phyloP scores from a whole-genome alignment of 2,888 invertebrate species.

The Tenthredo distinguenda region DNA sequence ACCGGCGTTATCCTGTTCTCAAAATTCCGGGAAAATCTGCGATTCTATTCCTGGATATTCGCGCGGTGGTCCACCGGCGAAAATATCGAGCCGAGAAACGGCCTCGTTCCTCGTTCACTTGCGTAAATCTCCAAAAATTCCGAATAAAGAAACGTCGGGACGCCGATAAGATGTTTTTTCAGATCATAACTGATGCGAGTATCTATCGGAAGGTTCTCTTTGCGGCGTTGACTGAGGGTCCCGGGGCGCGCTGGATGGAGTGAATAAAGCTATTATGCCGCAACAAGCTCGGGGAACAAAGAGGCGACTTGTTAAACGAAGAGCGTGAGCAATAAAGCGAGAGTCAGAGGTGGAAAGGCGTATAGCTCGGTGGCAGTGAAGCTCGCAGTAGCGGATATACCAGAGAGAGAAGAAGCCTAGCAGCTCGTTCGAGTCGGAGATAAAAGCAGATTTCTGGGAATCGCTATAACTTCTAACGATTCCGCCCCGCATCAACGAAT shows the following conservation, averaged over 20 bases:
- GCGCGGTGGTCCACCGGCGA: not conserved
- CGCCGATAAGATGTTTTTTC: not conserved
- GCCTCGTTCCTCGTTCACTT: not conserved
- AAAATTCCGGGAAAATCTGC: not conserved
- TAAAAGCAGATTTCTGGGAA: slow-evolving; percentile 42
- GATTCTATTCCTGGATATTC: not conserved
- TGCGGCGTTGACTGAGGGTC: not conserved
- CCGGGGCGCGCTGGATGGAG: slow-evolving; percentile 12
- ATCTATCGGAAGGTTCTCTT: slow-evolving; percentile 8
- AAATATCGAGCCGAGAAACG: not conserved
- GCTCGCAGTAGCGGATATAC: slow-evolving; percentile 11
- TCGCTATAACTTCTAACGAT: slow-evolving; percentile 42
- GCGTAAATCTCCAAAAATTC: not conserved
- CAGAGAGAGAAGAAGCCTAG: slow-evolving; percentile 17
- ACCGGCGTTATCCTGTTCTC: not conserved
- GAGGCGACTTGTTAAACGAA: slow-evolving; percentile 49
- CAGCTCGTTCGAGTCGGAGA: slow-evolving; percentile 22
- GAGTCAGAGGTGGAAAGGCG: slow-evolving; percentile 43
- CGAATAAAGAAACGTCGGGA: not conserved
- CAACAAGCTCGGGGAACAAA: slow-evolving; percentile 41
- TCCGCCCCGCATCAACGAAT: not conserved
- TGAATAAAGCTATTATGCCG: slow-evolving; percentile 51
- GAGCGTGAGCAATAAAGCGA: slow-evolving; percentile 38
- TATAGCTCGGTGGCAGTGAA: not conserved
- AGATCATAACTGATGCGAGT: not conserved